Conservation (phyloP, 2,113 vertebrate species). For the Sakesphorus luctuosus region DNA sequence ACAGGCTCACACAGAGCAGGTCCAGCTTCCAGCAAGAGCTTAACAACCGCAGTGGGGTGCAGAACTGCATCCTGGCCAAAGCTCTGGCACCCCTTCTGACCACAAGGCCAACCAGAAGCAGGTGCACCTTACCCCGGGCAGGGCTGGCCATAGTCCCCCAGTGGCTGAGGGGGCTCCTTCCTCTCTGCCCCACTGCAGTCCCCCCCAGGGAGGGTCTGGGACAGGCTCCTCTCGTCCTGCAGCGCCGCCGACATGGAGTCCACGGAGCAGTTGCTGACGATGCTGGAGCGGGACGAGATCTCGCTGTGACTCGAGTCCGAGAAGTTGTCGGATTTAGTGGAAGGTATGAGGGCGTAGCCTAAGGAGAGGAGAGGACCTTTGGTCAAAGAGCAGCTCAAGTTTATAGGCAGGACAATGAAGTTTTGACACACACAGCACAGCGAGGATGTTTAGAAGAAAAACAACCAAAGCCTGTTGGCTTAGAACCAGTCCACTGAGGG, state of each 20-base stretch:
- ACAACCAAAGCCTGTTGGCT: background rate
- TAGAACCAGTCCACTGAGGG: background rate
- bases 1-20: background rate
- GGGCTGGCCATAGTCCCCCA: constrained; percentile 77
- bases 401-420: accelerated
- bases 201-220: constrained; percentile 56
- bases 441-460: background rate
- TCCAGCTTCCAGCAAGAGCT: background rate
- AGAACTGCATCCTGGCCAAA: background rate
- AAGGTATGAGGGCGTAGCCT: constrained; percentile 85
- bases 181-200: constrained; percentile 72
- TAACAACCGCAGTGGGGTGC: background rate
- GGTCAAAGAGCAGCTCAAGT: background rate
- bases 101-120: background rate
- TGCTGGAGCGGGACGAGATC: constrained; percentile 94
- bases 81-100: background rate
- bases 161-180: constrained; percentile 60
- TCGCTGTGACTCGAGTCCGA: constrained; percentile 95
- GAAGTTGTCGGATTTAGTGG: constrained; percentile 86
- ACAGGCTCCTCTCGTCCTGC: constrained; percentile 79
- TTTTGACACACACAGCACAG: background rate
- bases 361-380: background rate
- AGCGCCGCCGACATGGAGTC: constrained; percentile 85
- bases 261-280: constrained; percentile 89
- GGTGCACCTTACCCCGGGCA: constrained; percentile 79